Conservation (phyloP, 2,113 vertebrate species). For the Bos indicus region DNA sequence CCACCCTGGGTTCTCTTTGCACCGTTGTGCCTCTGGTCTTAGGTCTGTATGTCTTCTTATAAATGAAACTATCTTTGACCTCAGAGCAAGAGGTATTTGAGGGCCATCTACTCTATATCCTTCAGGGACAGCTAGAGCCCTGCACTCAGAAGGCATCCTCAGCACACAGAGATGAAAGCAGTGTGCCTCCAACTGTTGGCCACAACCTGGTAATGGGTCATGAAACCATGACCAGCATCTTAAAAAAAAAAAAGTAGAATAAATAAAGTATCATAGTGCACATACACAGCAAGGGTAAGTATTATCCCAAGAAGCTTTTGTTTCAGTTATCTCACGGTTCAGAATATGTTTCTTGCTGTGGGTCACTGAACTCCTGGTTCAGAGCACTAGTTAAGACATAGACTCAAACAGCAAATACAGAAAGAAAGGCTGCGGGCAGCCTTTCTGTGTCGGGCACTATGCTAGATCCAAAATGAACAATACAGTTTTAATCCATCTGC, state of each 20-base stretch:
- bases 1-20: neutral
- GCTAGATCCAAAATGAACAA: neutral
- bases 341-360: neutral
- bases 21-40: neutral
- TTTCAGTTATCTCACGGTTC: neutral
- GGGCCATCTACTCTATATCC: neutral
- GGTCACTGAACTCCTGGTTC: neutral
- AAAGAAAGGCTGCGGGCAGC: neutral
- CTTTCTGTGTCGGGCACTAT: neutral
- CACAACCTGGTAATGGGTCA: neutral
- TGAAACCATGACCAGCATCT: neutral
- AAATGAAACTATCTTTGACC: neutral
- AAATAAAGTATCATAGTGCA: neutral
- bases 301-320: neutral
- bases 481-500: neutral
- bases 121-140: neutral
- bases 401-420: neutral
- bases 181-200: neutral
- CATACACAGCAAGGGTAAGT: neutral
- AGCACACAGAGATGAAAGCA: neutral
- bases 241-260: neutral
- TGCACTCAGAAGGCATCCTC: neutral
- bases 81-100: neutral
- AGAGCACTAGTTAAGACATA: neutral
- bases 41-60: neutral